Evolutionary conservation across 2,113 vertebrate genomes (phyloP).

Genomic region (Peromyscus polionotus): DNA sequence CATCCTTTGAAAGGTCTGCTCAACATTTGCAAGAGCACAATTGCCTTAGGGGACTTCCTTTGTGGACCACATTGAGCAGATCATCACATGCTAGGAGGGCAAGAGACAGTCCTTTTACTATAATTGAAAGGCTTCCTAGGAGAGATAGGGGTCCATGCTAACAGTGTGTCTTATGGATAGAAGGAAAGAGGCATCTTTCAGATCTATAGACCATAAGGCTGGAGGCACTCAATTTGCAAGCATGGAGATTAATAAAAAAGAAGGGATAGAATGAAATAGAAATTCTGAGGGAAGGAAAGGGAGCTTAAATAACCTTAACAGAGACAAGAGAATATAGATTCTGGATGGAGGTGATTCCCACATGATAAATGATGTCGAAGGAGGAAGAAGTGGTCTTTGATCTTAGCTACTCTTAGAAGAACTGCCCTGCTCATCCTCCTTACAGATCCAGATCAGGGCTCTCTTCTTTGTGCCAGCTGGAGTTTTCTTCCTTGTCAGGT

Average conservation of each 20-base stretch:
- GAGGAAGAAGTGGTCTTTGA: not conserved
- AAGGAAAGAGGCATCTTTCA: not conserved
- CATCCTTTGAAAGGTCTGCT: not conserved
- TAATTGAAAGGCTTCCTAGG: not conserved
- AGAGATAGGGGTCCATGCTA: not conserved
- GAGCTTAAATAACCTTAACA: not conserved
- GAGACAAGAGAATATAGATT: not conserved
- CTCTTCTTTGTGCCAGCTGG: not conserved
- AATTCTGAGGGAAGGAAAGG: not conserved
- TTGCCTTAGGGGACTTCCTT: not conserved
- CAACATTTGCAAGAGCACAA: not conserved
- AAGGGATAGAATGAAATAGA: slow-evolving; percentile 8
- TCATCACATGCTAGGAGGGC: not conserved
- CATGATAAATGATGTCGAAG: not conserved
- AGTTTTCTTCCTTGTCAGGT: not conserved
- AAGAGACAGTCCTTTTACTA: not conserved
- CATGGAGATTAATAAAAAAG: not conserved
- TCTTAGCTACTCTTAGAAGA: not conserved
- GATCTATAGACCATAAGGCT: not conserved
- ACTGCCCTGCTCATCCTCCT: not conserved
- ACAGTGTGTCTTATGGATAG: not conserved
- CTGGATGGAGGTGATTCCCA: not conserved
- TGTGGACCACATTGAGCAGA: not conserved
- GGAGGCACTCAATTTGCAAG: not conserved
- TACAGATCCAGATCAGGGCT: not conserved